Evolutionary conservation across 2,888 invertebrate species (phyloP).

Genomic region (Serripes groenlandicus): DNA sequence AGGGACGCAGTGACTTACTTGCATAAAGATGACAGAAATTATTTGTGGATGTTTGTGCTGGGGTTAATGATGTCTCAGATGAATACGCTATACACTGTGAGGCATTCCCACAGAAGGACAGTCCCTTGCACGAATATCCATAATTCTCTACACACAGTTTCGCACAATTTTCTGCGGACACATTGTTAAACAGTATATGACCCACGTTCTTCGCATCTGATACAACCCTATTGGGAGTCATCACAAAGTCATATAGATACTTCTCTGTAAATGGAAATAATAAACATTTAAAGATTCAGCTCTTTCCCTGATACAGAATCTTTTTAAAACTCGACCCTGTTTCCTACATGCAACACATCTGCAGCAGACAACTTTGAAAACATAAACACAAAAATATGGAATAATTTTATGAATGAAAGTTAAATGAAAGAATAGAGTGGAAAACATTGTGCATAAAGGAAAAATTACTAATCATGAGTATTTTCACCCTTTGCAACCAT

Average conservation of each 20-base stretch:
- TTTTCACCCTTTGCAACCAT: neutral
- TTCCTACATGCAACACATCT: too few species aligned
- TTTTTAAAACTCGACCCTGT: too few species aligned
- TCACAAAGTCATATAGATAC: conserved; percentile 64
- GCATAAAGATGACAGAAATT: conserved; percentile 62
- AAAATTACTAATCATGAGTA: neutral
- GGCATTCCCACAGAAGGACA: conserved; percentile 63
- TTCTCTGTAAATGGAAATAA: conserved; percentile 57
- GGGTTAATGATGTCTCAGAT: conserved; percentile 21
- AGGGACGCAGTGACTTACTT: conserved; percentile 65
- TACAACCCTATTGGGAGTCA: conserved; percentile 45
- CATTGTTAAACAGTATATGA: conserved; percentile 32
- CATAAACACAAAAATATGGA: too few species aligned
- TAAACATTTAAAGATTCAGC: too few species aligned
- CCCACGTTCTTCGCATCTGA: conserved; percentile 26
- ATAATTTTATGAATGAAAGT: too few species aligned
- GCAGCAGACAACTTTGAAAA: too few species aligned
- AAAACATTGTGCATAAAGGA: neutral
- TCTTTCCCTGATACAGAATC: too few species aligned
- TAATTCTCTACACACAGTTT: conserved; percentile 64
- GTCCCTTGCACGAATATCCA: conserved; percentile 58
- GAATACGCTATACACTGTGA: conserved; percentile 62
- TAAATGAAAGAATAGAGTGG: too few species aligned
- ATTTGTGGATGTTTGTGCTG: conserved; percentile 26
- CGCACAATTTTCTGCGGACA: conserved; percentile 65